A percentile compares a stretch with the other conserved stretches of the same genome.
Evolutionary conservation across 2,113 vertebrate genomes (phyloP).

Genomic region (Brachionichthys hirsutus): DNA sequence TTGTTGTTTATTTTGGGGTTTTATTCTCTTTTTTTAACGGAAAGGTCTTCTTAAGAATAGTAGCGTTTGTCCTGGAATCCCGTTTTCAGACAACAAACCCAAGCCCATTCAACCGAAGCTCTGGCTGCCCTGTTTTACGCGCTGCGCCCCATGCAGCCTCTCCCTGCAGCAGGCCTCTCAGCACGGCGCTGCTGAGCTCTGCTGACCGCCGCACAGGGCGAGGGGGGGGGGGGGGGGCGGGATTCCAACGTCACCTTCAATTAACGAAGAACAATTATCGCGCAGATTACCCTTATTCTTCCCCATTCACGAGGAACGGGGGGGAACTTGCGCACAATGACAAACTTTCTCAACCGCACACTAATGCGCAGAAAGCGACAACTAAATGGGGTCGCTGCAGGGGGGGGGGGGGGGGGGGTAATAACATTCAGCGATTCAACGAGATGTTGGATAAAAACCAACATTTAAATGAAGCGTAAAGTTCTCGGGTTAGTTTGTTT

Average conservation of each 20-base stretch:
- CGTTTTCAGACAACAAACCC: constrained; percentile 33
- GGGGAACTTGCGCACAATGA: constrained; percentile 74
- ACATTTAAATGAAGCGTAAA: constrained; percentile 28
- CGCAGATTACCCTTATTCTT: constrained; percentile 78
- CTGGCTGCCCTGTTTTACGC: constrained; percentile 19
- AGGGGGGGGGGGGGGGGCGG: constrained; percentile 76
- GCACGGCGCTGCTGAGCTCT: constrained; percentile 54
- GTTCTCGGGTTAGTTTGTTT: background rate
- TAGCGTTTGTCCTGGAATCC: constrained; percentile 34
- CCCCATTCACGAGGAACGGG: constrained; percentile 69
- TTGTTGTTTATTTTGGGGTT: background rate
- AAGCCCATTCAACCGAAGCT: constrained; percentile 2
- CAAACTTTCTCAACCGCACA: constrained; percentile 71
- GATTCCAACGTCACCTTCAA: constrained; percentile 94
- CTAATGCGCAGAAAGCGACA: constrained; percentile 72
- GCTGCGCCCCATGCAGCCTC: constrained; percentile 27
- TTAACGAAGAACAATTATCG: constrained; percentile 93
- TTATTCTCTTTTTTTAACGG: constrained; percentile 6
- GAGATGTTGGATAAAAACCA: constrained; percentile 19
- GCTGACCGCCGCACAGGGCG: constrained; percentile 68
- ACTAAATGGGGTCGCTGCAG: constrained; percentile 73
- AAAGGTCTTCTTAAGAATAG: constrained; percentile 22
- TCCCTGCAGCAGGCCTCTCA: constrained; percentile 56
- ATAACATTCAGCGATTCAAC: constrained; percentile 33
- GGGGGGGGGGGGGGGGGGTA: constrained; percentile 31